Conservation (phyloP, 1,140 invertebrate species). For the Cotesia vestalis region DNA sequence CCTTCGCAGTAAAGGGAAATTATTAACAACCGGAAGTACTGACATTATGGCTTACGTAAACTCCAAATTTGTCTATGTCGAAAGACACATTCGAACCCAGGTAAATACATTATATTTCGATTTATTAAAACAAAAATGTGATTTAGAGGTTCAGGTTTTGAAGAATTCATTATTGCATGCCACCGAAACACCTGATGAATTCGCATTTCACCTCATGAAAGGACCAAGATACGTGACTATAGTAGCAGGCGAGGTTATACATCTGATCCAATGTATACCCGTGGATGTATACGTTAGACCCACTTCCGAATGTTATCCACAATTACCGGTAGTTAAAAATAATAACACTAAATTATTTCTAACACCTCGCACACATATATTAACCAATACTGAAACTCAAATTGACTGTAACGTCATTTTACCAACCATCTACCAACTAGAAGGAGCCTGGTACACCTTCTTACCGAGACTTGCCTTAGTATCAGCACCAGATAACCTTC, state of each 20-base stretch:
- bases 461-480: neutral
- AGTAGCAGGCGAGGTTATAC: slow-evolving; percentile 32
- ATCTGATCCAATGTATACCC: slow-evolving; percentile 34
- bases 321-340: neutral
- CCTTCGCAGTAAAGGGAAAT: neutral
- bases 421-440: neutral
- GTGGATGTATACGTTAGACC: neutral
- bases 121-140: slow-evolving; percentile 34
- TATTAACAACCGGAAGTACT: neutral
- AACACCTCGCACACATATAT: slow-evolving; percentile 25
- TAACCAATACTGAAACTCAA: slow-evolving; percentile 4
- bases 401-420: slow-evolving; percentile 16
- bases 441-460: slow-evolving; percentile 13
- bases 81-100: slow-evolving; percentile 24
- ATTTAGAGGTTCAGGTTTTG: slow-evolving; percentile 31
- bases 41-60: slow-evolving; percentile 34
- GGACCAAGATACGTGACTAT: slow-evolving; percentile 35
- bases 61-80: slow-evolving; percentile 39
- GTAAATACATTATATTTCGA: slow-evolving; percentile 24
- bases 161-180: slow-evolving; percentile 35
- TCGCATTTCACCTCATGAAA: slow-evolving; percentile 38
- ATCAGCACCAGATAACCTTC: neutral
- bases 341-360: neutral
- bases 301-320: neutral
- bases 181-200: slow-evolving; percentile 29